Evolutionary conservation across 2,888 invertebrate genomes (phyloP).

Genomic region (Philonicus albiceps): DNA sequence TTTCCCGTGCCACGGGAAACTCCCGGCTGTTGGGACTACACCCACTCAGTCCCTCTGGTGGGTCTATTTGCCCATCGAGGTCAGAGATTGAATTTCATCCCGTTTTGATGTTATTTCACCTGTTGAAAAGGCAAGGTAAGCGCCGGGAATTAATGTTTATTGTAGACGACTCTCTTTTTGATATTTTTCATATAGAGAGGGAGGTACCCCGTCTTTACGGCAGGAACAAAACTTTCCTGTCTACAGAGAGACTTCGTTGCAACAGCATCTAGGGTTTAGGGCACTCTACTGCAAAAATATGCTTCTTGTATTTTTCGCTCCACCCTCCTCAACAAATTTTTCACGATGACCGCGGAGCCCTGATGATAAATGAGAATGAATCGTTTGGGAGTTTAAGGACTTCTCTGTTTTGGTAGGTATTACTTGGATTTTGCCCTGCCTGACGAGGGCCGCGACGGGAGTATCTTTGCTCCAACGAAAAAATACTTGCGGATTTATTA

Average conservation of each 20-base stretch:
- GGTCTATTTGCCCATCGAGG: neutral
- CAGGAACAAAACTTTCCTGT: neutral
- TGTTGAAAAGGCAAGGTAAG: slow-evolving; percentile 6
- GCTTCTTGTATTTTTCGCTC: neutral
- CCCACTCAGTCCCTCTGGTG: neutral
- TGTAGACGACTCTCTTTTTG: neutral
- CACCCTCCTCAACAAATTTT: neutral
- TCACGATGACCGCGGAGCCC: neutral
- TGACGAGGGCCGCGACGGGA: neutral
- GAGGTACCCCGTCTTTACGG: neutral
- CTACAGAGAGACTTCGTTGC: neutral
- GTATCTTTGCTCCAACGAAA: neutral
- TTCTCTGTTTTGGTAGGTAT: neutral
- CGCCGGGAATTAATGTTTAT: slow-evolving; percentile 2
- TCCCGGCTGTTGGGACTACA: neutral
- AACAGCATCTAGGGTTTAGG: neutral
- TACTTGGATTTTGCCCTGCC: neutral
- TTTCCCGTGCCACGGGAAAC: neutral
- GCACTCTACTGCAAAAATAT: neutral
- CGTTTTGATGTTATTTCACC: slow-evolving; percentile 6
- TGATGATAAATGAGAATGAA: neutral
- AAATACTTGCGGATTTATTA: neutral
- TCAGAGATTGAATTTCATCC: slow-evolving; percentile 17
- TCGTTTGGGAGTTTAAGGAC: neutral
- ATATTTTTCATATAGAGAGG: no score